phyloP scores from a whole-genome alignment of 2,113 vertebrate species.

The Cavia porcellus region DNA sequence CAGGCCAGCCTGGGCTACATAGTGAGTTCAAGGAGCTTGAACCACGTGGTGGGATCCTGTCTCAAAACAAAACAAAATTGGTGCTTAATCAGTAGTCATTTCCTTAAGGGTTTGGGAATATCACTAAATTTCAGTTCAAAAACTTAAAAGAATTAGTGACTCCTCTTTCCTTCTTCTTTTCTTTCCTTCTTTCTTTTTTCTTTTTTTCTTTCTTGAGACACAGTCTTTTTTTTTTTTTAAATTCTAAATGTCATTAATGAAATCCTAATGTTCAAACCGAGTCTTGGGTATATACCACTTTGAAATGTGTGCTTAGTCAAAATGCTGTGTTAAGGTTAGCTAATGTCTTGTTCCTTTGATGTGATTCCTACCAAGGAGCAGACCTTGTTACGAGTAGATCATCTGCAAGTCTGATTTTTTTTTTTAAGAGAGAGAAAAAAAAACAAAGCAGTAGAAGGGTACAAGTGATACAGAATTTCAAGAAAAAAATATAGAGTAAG shows the following conservation, averaged over 20 bases:
- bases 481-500: too few species aligned
- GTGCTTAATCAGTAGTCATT: neutral
- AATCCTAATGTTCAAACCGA: constrained; percentile 56
- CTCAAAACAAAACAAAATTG: neutral
- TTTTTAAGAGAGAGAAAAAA: too few species aligned
- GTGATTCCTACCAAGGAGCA: constrained; percentile 6
- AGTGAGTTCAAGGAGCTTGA: neutral
- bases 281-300: neutral
- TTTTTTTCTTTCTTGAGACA: too few species aligned
- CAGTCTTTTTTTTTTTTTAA: too few species aligned
- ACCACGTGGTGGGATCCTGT: neutral
- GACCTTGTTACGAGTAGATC: neutral
- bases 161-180: too few species aligned
- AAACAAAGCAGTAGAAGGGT: too few species aligned
- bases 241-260: constrained; percentile 45
- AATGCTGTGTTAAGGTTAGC: constrained; percentile 20
- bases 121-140: constrained; percentile 63
- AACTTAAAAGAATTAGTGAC: neutral
- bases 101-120: neutral
- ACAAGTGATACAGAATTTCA: too few species aligned
- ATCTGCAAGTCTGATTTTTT: constrained; percentile 53
- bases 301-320: constrained; percentile 40
- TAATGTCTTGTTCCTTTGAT: constrained; percentile 26
- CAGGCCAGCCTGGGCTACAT: neutral
- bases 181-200: too few species aligned